These are phyloP conservation scores for Girardia tigrina DNA, from an alignment of 2,888 invertebrate species.

Conservation along the genomic window DNA sequence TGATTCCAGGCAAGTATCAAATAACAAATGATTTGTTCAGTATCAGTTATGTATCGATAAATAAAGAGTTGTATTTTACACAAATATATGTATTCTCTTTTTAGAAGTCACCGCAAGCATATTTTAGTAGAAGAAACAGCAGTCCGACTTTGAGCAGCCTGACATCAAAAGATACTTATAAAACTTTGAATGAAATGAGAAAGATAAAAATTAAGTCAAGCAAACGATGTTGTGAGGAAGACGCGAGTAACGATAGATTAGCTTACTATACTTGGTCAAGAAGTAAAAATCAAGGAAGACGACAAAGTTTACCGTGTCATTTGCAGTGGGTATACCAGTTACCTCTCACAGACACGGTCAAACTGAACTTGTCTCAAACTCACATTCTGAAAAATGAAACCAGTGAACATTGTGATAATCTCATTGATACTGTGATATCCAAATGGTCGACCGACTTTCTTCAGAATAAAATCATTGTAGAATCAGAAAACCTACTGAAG, in stretches of 20 bases:
- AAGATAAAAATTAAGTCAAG: not conserved
- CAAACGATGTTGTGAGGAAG: not conserved
- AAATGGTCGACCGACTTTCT: not conserved
- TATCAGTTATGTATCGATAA: no score
- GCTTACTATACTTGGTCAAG: not conserved
- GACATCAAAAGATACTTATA: not conserved
- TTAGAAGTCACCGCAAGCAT: not conserved
- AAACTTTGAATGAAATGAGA: not conserved
- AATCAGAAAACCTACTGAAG: not conserved
- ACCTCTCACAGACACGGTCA: not conserved
- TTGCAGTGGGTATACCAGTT: not conserved
- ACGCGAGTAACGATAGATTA: not conserved
- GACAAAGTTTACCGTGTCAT: conserved; percentile 10
- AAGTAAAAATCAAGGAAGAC: not conserved
- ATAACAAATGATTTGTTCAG: no score
- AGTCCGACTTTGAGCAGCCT: not conserved
- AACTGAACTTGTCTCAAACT: not conserved
- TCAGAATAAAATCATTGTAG: not conserved
- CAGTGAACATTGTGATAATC: not conserved
- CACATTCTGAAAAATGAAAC: not conserved
- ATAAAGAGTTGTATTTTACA: no score
- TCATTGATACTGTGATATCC: not conserved
- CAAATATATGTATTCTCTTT: no score
- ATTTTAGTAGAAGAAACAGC: not conserved
- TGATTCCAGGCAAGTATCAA: no score